Percentiles rank a stretch among this genome's conserved stretches.
Conservation (phyloP, 2,113 vertebrate species). For the Dasypus novemcinctus region DNA sequence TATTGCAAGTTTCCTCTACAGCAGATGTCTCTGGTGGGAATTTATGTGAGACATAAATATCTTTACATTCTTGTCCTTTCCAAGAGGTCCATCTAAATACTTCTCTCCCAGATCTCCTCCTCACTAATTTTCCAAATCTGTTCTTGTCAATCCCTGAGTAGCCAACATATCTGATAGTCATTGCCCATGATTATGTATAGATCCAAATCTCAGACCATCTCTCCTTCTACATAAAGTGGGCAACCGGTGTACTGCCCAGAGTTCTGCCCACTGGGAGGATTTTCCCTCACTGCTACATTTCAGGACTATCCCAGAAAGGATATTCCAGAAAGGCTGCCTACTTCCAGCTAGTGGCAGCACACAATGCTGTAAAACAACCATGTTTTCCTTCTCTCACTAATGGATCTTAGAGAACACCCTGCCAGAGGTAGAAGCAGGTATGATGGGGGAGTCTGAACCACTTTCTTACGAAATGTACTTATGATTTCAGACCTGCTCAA, state of each 20-base stretch:
- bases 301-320: background rate
- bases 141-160: too few species aligned
- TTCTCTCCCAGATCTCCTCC: too few species aligned
- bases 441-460: background rate
- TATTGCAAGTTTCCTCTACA: too few species aligned
- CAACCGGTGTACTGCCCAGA: background rate
- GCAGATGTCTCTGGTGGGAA: too few species aligned
- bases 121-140: too few species aligned
- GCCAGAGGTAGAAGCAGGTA: background rate
- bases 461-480: background rate
- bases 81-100: too few species aligned
- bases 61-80: too few species aligned
- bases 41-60: too few species aligned
- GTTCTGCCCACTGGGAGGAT: background rate
- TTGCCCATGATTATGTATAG: background rate
- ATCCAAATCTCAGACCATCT: background rate
- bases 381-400: background rate
- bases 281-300: background rate
- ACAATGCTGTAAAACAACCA: background rate
- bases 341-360: background rate
- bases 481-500: background rate
- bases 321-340: background rate
- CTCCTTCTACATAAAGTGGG: background rate
- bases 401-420: background rate
- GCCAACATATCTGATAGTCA: background rate